Evolutionary conservation across 2,113 vertebrate species (phyloP), one percentile per base, ranked within the genome.

Genomic region (Barbus barbus): DNA sequence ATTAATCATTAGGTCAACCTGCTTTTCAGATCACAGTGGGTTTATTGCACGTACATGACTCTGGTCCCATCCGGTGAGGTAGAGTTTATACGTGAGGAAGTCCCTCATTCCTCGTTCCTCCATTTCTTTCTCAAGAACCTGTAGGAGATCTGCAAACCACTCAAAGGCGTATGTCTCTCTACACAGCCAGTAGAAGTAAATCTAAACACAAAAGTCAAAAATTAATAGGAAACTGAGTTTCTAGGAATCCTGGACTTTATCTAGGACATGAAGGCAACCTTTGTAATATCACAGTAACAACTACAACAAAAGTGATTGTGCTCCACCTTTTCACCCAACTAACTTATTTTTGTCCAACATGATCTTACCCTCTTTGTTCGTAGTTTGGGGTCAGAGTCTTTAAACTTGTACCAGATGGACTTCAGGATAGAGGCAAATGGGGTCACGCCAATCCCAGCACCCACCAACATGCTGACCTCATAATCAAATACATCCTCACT

Each of bases 181-280:
- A 86, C 96, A 99, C 33, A 99, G 92, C 97, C 97, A 98, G 85
- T 97, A 99, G 89, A 99, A 98, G 71, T 98, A 98, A 81, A 98
- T 97, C 97, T 98, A 92, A 48, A 90, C 90, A 31, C 5, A 56
- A 22, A 69, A 31, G 13, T 46, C 48, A 90, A 86, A 87, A 87
- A 90, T 44, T 67, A 86, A n/a, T 53, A 20, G 5, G 28, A 33
- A 44, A 22, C 5, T 36, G 16, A 83, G 24, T 69, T 36, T 69
- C 60, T 12, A 12, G 9, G 41, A 44, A 44, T 44, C 41, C 20
- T 6, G 9, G 28, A 41, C 53, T 38, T 44, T 9, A n/a, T 81
- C 69, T 38, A 48, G 48, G 28, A 3, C 24, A 38, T 61, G 13
- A 41, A 71, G 18, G 28, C 12, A 20, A 26, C n/a, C 5, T 36